Evolutionary conservation across 2,797 vertebrate genomes (phyloP).

Genomic region (Sus cebifrons): DNA sequence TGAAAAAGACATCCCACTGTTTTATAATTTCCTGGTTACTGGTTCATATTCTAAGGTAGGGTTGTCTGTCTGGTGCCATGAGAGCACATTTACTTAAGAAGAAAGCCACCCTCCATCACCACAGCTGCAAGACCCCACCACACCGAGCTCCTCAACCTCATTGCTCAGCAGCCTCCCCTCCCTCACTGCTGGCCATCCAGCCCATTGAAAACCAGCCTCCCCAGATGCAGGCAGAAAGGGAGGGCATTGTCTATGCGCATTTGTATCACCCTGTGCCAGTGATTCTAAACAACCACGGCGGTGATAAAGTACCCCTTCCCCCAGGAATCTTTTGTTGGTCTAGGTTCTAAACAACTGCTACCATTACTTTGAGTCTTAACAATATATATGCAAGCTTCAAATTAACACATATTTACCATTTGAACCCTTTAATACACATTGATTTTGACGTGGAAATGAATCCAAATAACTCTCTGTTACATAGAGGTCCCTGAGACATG

Average conservation of each 20-base stretch:
- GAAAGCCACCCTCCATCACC: background rate
- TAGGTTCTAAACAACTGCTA: background rate
- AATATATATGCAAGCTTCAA: background rate
- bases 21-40: background rate
- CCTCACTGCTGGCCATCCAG: background rate
- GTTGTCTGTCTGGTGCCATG: background rate
- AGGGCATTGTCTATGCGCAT: background rate
- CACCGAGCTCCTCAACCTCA: background rate
- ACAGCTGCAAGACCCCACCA: too few species aligned
- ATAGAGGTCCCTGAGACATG: background rate
- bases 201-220: fast-evolving
- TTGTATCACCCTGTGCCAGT: background rate
- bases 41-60: background rate
- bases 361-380: background rate
- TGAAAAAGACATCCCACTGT: background rate
- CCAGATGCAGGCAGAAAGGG: background rate
- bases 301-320: background rate
- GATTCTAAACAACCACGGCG: background rate
- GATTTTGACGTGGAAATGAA: background rate
- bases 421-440: conserved; percentile 11
- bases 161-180: background rate
- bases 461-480: background rate
- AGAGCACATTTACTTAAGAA: background rate
- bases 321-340: background rate
- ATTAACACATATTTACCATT: background rate